phyloP scores from a whole-genome alignment of 2,888 invertebrate genomes.

The Pimpla rufipes region DNA sequence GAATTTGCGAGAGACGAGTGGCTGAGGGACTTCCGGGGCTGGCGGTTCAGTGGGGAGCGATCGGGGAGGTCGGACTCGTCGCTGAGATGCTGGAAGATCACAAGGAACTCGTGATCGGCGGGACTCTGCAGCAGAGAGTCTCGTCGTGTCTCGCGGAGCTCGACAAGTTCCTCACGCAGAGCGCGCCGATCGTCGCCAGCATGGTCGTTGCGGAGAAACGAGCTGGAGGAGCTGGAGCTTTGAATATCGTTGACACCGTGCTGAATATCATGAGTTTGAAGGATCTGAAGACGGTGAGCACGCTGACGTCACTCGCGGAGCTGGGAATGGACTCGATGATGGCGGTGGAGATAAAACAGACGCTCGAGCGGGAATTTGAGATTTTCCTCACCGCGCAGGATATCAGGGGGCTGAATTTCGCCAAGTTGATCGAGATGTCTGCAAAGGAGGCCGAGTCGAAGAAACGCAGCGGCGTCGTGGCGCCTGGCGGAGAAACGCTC shows the following conservation, averaged over 20 bases:
- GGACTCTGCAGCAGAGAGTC: slow-evolving; percentile 95
- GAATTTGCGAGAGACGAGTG: slow-evolving; percentile 86
- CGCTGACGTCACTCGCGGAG: slow-evolving; percentile 92
- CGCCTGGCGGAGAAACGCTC: slow-evolving; percentile 52
- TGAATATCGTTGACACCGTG: slow-evolving; percentile 91
- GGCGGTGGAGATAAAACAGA: slow-evolving; percentile 98
- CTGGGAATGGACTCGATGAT: slow-evolving; percentile 99
- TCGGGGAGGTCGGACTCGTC: slow-evolving; percentile 92
- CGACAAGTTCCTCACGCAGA: slow-evolving; percentile 90
- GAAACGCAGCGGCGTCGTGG: slow-evolving; percentile 34
- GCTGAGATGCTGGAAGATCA: slow-evolving; percentile 91
- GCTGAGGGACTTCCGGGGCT: slow-evolving; percentile 86
- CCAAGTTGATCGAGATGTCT: slow-evolving; percentile 86
- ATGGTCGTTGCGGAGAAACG: slow-evolving; percentile 96
- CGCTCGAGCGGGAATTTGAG: slow-evolving; percentile 95
- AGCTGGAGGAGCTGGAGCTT: slow-evolving; percentile 87
- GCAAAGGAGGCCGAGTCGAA: slow-evolving; percentile 68
- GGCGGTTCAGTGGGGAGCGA: slow-evolving; percentile 89
- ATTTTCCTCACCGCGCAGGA: slow-evolving; percentile 94
- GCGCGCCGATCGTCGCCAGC: slow-evolving; percentile 90
- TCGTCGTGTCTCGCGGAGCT: slow-evolving; percentile 92
- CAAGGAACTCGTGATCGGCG: slow-evolving; percentile 90
- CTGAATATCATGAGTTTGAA: slow-evolving; percentile 87
- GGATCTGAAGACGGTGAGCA: slow-evolving; percentile 87
- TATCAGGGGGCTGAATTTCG: slow-evolving; percentile 92